Conservation (phyloP, 2,797 vertebrate species). For the Dermochelys coriacea region DNA sequence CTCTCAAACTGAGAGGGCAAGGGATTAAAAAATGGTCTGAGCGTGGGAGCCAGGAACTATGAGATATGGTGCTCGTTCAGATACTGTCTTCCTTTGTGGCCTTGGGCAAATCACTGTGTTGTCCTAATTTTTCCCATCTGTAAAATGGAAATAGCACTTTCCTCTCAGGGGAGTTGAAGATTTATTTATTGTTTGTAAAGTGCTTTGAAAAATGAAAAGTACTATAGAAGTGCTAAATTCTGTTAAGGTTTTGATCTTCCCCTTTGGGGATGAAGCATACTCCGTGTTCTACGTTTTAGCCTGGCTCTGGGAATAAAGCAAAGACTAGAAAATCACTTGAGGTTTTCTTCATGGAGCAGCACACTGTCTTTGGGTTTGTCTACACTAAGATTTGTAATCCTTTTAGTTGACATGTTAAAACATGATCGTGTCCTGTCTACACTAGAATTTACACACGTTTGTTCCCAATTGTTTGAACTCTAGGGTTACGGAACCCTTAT, state of each 20-base stretch:
- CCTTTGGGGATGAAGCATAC: not conserved
- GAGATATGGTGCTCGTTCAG: not conserved
- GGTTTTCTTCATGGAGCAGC: not conserved
- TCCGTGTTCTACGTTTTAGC: not conserved
- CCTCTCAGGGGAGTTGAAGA: not conserved
- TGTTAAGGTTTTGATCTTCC: not conserved
- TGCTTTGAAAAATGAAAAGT: not conserved
- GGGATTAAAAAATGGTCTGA: not conserved
- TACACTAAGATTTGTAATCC: not conserved
- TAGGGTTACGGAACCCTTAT: not conserved
- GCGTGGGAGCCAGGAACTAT: accelerated
- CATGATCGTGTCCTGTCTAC: not conserved
- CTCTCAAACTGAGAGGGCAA: not conserved
- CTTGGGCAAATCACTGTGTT: not conserved
- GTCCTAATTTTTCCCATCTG: not conserved
- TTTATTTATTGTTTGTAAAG: not conserved
- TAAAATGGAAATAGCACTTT: not conserved
- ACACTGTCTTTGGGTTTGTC: not conserved
- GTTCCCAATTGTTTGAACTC: not conserved
- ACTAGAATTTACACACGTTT: accelerated
- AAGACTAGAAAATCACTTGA: not conserved
- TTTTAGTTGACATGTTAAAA: not conserved
- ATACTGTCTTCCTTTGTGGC: not conserved
- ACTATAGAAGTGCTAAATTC: not conserved
- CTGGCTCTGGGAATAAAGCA: not conserved